Conservation (phyloP, 2,888 invertebrate species). For the Stenchaetothrips biformis region DNA sequence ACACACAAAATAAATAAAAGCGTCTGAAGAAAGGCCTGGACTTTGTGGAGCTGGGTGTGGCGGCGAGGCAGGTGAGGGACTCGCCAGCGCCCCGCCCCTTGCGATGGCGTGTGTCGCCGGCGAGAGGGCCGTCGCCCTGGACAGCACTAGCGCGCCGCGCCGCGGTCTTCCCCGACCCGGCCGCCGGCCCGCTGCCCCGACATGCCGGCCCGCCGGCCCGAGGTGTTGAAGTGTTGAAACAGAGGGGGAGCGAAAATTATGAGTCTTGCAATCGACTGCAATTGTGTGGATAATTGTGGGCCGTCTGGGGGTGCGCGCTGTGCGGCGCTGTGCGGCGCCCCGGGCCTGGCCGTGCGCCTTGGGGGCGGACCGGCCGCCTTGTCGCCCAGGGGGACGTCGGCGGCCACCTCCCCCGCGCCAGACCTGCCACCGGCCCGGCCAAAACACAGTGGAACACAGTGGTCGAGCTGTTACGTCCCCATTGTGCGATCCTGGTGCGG, state of each 20-base stretch:
- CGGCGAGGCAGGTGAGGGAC: neutral
- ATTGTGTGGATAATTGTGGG: conserved; percentile 17
- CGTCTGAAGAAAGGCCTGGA: neutral
- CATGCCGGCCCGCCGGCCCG: neutral
- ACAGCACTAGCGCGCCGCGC: neutral
- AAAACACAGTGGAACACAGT: neutral
- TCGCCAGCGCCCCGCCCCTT: neutral
- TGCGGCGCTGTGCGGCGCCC: neutral
- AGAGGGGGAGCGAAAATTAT: conserved; percentile 9
- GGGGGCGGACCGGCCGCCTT: no score
- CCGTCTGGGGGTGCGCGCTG: neutral
- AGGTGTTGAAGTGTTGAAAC: conserved; percentile 20
- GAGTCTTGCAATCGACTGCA: conserved; percentile 22
- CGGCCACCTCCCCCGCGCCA: neutral
- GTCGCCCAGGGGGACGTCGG: neutral
- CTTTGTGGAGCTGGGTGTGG: no score
- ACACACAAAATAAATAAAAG: neutral
- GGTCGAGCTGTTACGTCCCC: neutral
- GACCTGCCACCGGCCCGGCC: neutral
- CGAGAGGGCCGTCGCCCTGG: neutral
- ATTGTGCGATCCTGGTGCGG: neutral
- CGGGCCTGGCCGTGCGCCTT: no score
- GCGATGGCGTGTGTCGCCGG: neutral
- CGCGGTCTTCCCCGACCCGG: neutral
- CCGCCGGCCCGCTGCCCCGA: neutral